Base-by-base conservation (phyloP, 1,140 invertebrate genomes). In the Gryon sp. region DNA sequence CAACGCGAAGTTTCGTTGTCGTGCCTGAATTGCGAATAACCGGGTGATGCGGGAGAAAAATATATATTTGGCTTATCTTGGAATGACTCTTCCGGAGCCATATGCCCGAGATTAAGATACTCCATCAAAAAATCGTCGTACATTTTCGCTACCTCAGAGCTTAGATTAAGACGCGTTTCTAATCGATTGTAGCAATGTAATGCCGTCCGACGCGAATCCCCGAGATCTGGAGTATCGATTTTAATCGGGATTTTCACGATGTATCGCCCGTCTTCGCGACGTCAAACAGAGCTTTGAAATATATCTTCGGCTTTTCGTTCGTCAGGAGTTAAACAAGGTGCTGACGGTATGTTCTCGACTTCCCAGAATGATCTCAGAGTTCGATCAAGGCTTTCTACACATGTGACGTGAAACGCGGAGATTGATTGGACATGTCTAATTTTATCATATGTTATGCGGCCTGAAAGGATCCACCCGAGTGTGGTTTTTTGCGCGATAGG, bases 51-150 rank as follows among this genome's bases (percentile, higher is more conserved):
- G 70, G 62, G 20, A 75, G 34, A 32, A 30, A 73, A 83, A 14
- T 48, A 3, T 20, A 18, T 53, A 11, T 36, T 9, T 3, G 19
- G n/a, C 15, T 45, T 38, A 18, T 18, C 22, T 3, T 2, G 1
- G 20, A 38, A 30, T 0, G 5, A 16, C 3, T 24, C 12, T 8
- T 38, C 32, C 0, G 12, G 15, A 1, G 19, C 11, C 79, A 79
- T 80, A 28, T 80, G 79, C 1, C 57, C 52, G 2, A 74, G 18
- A 1, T 14, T 11, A n/a, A 36, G 20, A 32, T 79, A 79, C 19
- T 81, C 74, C 48, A 18, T 8, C 55, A 79, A 63, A 45, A 81
- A 80, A 3, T 72, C 43, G 2, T 52, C 9, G 45, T 79, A 80
- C 22, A 41, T 20, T 18, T 41, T 28, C n/a, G 50, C 19, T 6